Evolutionary conservation across 2,113 vertebrate genomes (phyloP).

Genomic region (Ailurus styani): DNA sequence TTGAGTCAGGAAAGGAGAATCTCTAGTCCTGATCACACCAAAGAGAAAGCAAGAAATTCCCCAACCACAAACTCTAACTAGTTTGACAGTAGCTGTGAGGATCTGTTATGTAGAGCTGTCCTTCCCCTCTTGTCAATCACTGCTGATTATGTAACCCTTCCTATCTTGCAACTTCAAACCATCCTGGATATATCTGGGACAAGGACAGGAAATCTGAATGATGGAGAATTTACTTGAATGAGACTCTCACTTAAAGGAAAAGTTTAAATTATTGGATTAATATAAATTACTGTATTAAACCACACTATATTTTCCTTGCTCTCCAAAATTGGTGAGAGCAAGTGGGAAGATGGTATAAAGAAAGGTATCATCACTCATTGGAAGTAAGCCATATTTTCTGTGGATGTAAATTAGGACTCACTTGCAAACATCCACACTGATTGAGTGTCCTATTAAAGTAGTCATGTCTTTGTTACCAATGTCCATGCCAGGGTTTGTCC

Average conservation of each 20-base stretch:
- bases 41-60: background rate
- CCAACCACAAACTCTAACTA: background rate
- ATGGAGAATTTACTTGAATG: background rate
- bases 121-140: background rate
- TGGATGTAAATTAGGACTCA: background rate
- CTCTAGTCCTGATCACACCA: background rate
- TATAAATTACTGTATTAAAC: background rate
- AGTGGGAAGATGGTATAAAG: background rate
- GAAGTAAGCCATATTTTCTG: background rate
- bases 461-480: background rate
- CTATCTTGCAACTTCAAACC: background rate
- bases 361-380: background rate
- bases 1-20: background rate
- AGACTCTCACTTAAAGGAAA: background rate
- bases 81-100: background rate
- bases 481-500: background rate
- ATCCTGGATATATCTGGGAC: background rate
- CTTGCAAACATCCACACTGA: background rate
- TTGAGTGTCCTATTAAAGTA: background rate
- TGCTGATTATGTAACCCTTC: background rate
- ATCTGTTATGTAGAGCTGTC: background rate
- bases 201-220: background rate
- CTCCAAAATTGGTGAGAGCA: background rate
- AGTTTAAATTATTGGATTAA: background rate
- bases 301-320: background rate